Conservation (phyloP, 2,113 vertebrate species). For the Thalassoma bifasciatum region DNA sequence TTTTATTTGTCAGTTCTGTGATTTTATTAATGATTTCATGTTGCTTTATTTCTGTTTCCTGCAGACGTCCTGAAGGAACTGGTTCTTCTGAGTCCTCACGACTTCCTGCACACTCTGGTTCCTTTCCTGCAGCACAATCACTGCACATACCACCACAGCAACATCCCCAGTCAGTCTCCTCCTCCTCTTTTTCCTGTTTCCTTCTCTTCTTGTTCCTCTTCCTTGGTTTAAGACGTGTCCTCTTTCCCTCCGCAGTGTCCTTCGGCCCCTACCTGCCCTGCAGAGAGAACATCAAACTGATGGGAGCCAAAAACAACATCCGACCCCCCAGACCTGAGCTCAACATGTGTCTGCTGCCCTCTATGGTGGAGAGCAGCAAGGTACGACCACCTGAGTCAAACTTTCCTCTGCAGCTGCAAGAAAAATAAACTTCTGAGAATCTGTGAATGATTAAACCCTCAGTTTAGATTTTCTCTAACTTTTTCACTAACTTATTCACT, state of each 20-base stretch:
- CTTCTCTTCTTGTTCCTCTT: too few relatives aligned
- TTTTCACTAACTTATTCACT: too few relatives aligned
- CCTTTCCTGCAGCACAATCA: slow-evolving; percentile 99
- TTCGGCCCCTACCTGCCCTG: slow-evolving; percentile 99
- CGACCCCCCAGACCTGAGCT: slow-evolving; percentile 96
- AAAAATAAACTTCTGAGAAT: too few relatives aligned
- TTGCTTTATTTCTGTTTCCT: slow-evolving; percentile 61
- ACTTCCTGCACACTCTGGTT: slow-evolving; percentile 98
- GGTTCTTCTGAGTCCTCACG: slow-evolving; percentile 97
- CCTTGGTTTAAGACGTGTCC: neutral
- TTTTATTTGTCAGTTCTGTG: too few relatives aligned
- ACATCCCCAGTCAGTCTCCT: slow-evolving; percentile 90
- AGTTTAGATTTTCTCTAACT: too few relatives aligned
- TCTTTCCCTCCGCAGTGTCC: slow-evolving; percentile 86
- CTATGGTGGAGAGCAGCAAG: slow-evolving; percentile 99
- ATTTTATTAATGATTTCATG: too few relatives aligned
- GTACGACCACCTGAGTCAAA: slow-evolving; percentile 64
- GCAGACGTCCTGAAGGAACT: slow-evolving; percentile 98
- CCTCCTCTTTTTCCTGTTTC: neutral
- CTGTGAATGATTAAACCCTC: too few relatives aligned
- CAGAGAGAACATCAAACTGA: slow-evolving; percentile 99
- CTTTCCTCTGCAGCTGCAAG: too few relatives aligned
- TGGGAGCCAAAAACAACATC: slow-evolving; percentile 99
- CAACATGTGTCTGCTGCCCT: slow-evolving; percentile 99
- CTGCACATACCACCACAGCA: slow-evolving; percentile 99